These are phyloP conservation scores for Hemibagrus guttatus DNA, from an alignment of 2,797 vertebrate species.

Conservation along the genomic window DNA sequence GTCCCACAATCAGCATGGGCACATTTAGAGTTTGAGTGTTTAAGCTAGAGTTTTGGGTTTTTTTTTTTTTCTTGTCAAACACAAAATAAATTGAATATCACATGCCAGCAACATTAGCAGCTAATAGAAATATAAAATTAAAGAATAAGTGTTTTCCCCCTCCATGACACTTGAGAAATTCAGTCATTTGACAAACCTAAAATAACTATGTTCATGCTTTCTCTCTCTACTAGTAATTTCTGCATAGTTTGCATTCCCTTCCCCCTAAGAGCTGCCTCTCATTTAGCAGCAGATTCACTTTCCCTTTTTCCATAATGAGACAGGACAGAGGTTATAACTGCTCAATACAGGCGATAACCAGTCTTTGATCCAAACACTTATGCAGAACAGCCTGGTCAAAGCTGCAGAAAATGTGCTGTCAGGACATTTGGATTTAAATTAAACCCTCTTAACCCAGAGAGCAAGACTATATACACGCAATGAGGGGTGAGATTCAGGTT, in stretches of 20 bases:
- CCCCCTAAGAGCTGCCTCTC: constrained; percentile 73
- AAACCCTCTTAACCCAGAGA: constrained; percentile 83
- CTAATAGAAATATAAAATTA: neutral
- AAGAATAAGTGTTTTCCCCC: neutral
- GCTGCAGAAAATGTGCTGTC: constrained; percentile 84
- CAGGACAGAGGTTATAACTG: constrained; percentile 94
- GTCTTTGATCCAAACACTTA: constrained; percentile 90
- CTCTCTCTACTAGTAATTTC: constrained; percentile 20
- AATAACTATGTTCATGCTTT: constrained; percentile 47
- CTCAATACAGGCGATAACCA: constrained; percentile 92
- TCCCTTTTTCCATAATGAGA: constrained; percentile 83
- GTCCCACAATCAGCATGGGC: neutral
- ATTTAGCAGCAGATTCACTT: constrained; percentile 86
- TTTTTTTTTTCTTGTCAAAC: neutral
- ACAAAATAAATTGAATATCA: neutral
- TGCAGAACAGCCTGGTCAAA: constrained; percentile 83
- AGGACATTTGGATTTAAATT: constrained; percentile 88
- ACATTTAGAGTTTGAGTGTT: neutral
- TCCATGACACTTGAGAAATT: neutral
- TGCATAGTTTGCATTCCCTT: constrained; percentile 60
- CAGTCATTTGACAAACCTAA: neutral
- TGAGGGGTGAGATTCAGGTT: constrained; percentile 45
- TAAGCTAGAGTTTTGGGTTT: neutral
- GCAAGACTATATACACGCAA: constrained; percentile 58
- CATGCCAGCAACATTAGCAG: neutral